phyloP scores from a whole-genome alignment of 1,140 invertebrate species.

The Cydia amplana region DNA sequence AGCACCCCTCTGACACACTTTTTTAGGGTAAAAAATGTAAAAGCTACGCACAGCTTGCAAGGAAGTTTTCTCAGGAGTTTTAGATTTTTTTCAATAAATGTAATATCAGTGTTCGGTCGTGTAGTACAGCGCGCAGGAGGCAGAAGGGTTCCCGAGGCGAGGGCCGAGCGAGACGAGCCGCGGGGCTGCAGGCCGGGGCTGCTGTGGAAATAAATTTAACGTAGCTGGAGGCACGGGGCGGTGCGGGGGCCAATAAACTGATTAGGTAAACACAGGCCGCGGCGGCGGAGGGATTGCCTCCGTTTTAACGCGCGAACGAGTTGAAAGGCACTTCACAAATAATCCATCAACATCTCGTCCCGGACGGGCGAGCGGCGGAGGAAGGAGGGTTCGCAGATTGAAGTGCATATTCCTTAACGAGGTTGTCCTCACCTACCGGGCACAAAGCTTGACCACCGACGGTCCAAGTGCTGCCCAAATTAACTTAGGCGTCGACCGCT shows the following conservation, averaged over 20 bases:
- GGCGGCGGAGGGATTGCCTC: constrained; percentile 62
- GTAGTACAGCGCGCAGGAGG: constrained; percentile 60
- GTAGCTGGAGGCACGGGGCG: constrained; percentile 33
- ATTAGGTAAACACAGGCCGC: constrained; percentile 67
- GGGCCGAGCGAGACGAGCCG: constrained; percentile 19
- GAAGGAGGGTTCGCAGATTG: constrained; percentile 66
- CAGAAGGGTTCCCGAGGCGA: constrained; percentile 43
- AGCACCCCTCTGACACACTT: constrained; percentile 70
- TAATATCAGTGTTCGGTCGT: constrained; percentile 53
- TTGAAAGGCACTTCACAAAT: constrained; percentile 78
- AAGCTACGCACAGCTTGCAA: constrained; percentile 71
- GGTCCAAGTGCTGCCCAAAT: constrained; percentile 16
- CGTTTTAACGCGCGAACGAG: constrained; percentile 77
- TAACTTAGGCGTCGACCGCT: constrained; percentile 24
- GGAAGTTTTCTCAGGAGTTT: constrained; percentile 68
- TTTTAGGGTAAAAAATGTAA: constrained; percentile 71
- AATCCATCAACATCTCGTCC: constrained; percentile 73
- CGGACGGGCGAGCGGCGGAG: constrained; percentile 32
- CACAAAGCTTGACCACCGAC: constrained; percentile 31
- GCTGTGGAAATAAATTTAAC: constrained; percentile 28
- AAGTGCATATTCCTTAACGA: constrained; percentile 73
- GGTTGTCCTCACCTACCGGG: constrained; percentile 45
- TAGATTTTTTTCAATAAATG: constrained; percentile 51
- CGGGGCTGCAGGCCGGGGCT: constrained; percentile 34
- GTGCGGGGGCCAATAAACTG: constrained; percentile 60